Evolutionary conservation across 2,797 vertebrate genomes (phyloP).

Genomic region (Synanceia verrucosa): DNA sequence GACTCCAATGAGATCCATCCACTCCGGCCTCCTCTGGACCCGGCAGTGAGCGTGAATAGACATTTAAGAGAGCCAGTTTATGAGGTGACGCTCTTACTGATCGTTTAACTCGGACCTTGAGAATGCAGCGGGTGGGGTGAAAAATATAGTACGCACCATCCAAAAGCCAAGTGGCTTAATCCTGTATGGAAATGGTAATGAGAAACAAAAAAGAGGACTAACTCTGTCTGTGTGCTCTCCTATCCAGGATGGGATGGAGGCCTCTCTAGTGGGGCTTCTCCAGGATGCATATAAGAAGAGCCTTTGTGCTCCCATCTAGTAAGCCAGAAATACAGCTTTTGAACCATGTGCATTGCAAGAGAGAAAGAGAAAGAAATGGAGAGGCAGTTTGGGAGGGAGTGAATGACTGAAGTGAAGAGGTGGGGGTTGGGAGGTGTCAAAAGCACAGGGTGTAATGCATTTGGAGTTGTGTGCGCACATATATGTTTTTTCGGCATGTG

Average conservation of each 20-base stretch:
- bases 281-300: slow-evolving; percentile 77
- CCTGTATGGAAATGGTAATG: slow-evolving; percentile 85
- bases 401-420: slow-evolving; percentile 69
- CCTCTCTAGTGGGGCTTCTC: slow-evolving; percentile 80
- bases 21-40: slow-evolving; percentile 50
- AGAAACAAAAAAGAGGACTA: slow-evolving; percentile 69
- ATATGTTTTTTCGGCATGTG: slow-evolving; percentile 7
- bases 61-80: slow-evolving; percentile 70
- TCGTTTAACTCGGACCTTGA: slow-evolving; percentile 74
- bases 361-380: slow-evolving; percentile 80
- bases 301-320: slow-evolving; percentile 81
- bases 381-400: slow-evolving; percentile 65
- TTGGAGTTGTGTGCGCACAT: slow-evolving; percentile 43
- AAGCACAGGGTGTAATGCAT: slow-evolving; percentile 67
- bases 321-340: slow-evolving; percentile 85
- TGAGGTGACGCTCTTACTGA: slow-evolving; percentile 74
- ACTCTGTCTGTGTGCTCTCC: slow-evolving; percentile 64
- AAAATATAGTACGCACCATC: slow-evolving; percentile 76
- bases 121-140: slow-evolving; percentile 56
- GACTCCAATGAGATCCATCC: slow-evolving; percentile 60
- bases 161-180: slow-evolving; percentile 84
- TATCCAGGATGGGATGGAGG: slow-evolving; percentile 67
- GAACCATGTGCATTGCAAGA: slow-evolving; percentile 78
- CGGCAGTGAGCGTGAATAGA: slow-evolving; percentile 49
- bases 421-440: slow-evolving; percentile 60